Evolutionary conservation across 2,113 vertebrate genomes (phyloP).

Genomic region (Acinonyx jubatus): DNA sequence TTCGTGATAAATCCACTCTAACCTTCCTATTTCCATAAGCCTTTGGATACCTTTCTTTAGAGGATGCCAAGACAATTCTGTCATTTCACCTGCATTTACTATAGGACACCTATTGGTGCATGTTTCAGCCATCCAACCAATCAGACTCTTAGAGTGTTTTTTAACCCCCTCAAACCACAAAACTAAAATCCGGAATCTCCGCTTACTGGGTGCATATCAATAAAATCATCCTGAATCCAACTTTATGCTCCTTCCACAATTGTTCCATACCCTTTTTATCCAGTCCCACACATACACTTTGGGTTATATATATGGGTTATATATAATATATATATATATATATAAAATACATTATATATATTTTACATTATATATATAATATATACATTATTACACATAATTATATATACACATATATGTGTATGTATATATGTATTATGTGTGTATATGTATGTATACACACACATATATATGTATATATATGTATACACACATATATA

Average conservation of each 20-base stretch:
- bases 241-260: too few relatives aligned
- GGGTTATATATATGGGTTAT: neutral
- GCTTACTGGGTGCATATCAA: neutral
- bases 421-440: too few relatives aligned
- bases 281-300: neutral
- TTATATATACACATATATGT: too few relatives aligned
- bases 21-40: accelerated
- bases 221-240: neutral
- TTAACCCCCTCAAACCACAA: neutral
- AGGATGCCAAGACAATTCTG: neutral
- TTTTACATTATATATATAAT: too few relatives aligned
- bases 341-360: too few relatives aligned
- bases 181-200: neutral
- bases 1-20: too few relatives aligned
- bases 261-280: neutral
- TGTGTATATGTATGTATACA: too few relatives aligned
- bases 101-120: neutral
- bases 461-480: too few relatives aligned
- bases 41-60: neutral
- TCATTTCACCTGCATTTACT: neutral
- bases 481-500: too few relatives aligned
- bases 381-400: too few relatives aligned
- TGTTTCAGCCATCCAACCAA: neutral
- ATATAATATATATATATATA: too few relatives aligned
- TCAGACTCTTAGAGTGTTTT: neutral